Conservation (phyloP, 2,113 vertebrate species). For the Dasypus novemcinctus region DNA sequence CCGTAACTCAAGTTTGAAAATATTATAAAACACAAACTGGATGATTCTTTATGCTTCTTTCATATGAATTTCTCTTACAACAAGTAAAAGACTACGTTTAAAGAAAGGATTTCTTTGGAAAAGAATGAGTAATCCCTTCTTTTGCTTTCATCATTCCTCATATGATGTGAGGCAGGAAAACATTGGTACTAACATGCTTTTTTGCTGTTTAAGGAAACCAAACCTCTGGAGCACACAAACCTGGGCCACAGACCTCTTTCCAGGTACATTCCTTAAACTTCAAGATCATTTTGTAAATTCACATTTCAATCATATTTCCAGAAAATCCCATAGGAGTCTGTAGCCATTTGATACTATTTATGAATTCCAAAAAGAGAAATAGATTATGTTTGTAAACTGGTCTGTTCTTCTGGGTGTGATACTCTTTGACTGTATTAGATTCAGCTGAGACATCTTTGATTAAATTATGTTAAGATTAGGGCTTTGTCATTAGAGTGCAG, state of each 20-base stretch:
- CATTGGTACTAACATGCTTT: not conserved
- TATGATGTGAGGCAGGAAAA: not conserved
- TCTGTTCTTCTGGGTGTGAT: no score
- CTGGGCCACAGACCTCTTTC: not conserved
- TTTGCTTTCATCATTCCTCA: not conserved
- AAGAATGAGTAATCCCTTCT: not conserved
- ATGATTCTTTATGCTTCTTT: not conserved
- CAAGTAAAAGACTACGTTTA: slow-evolving; percentile 11
- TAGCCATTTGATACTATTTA: no score
- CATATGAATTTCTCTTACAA: not conserved
- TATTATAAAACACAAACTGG: not conserved
- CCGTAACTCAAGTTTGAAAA: not conserved
- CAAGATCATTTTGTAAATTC: not conserved
- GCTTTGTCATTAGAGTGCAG: no score
- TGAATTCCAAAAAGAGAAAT: no score
- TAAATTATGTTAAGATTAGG: no score
- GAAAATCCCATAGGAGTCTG: not conserved
- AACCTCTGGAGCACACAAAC: not conserved
- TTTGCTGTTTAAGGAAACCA: slow-evolving; percentile 42
- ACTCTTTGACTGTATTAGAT: no score
- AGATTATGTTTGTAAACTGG: no score
- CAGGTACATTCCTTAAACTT: not conserved
- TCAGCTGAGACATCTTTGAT: no score
- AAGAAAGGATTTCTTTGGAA: not conserved
- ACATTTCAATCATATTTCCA: not conserved